Evolutionary conservation across 2,888 invertebrate genomes (phyloP).

Genomic region (Bursaphelenchus okinawaensis): DNA sequence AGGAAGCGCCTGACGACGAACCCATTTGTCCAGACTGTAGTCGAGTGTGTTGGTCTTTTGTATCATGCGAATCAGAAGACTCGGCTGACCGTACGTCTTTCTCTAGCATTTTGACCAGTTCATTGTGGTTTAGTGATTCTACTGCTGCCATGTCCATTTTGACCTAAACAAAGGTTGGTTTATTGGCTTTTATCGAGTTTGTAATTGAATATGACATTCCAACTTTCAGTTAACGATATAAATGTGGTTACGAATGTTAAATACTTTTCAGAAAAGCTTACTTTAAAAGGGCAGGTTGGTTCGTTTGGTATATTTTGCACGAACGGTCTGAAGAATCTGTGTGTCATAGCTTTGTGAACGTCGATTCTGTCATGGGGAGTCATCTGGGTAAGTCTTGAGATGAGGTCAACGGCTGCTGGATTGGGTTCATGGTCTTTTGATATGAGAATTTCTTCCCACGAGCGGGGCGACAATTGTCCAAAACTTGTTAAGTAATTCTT

Average conservation of each 20-base stretch:
- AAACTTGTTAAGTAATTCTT: constrained; percentile 38
- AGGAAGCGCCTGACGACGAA: constrained; percentile 3
- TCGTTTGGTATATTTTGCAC: constrained; percentile 27
- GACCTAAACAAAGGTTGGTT: constrained; percentile 35
- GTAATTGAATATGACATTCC: not conserved
- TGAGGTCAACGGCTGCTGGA: constrained; percentile 37
- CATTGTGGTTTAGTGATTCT: constrained; percentile 39
- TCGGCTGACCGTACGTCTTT: constrained; percentile 44
- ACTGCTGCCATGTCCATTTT: constrained; percentile 54
- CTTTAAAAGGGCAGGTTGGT: constrained; percentile 43
- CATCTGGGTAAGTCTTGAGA: constrained; percentile 34
- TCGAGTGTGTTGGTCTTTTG: not conserved
- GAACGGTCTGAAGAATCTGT: constrained; percentile 38
- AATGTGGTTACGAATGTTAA: not conserved
- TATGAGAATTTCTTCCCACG: constrained; percentile 37
- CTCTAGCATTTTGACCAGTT: constrained; percentile 38
- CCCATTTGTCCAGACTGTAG: not conserved
- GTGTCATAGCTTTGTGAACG: constrained; percentile 41
- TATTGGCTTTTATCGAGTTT: not conserved
- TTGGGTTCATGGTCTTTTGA: constrained; percentile 14
- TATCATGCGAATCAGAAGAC: not conserved
- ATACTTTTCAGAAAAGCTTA: constrained; percentile 9
- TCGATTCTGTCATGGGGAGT: constrained; percentile 37
- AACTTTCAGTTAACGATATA: not conserved
- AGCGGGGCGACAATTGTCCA: constrained; percentile 25